These are phyloP conservation scores for Reinhardtius hippoglossoides DNA, from an alignment of 2,113 vertebrate species.

Conservation along the genomic window DNA sequence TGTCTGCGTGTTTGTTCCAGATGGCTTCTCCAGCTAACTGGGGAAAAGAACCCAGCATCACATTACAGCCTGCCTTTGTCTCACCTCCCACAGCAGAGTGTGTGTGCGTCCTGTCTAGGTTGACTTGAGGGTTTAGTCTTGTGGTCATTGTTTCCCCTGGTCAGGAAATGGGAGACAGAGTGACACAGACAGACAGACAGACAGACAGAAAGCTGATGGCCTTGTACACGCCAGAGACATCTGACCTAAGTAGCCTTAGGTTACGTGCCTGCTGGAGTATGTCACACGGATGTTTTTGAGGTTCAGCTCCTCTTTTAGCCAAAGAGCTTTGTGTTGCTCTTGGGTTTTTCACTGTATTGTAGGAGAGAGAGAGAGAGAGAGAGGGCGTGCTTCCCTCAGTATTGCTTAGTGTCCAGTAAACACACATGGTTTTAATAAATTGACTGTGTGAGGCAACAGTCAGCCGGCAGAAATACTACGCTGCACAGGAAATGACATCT, in stretches of 20 bases:
- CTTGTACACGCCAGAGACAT: conserved; percentile 30
- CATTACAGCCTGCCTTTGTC: conserved; percentile 73
- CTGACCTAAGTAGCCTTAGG: conserved; percentile 30
- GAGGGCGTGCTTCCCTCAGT: neutral
- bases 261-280: conserved; percentile 14
- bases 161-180: conserved; percentile 51
- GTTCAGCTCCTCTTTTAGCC: neutral
- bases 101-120: conserved; percentile 45
- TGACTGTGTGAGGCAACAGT: neutral
- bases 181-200: neutral
- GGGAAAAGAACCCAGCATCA: conserved; percentile 57
- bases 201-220: conserved; percentile 15
- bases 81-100: conserved; percentile 58
- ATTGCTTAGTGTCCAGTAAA: neutral
- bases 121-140: conserved; percentile 52
- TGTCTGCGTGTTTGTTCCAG: conserved; percentile 58
- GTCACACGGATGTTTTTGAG: neutral
- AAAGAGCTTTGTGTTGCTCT: neutral
- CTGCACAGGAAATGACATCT: conserved; percentile 43
- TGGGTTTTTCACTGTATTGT: neutral
- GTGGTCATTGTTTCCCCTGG: conserved; percentile 60
- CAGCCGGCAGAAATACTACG: neutral
- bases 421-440: conserved; percentile 38
- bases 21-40: conserved; percentile 57
- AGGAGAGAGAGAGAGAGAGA: neutral